These are phyloP conservation scores for Meriones unguiculatus DNA, from an alignment of 2,113 vertebrate genomes.

Conservation along the genomic window DNA sequence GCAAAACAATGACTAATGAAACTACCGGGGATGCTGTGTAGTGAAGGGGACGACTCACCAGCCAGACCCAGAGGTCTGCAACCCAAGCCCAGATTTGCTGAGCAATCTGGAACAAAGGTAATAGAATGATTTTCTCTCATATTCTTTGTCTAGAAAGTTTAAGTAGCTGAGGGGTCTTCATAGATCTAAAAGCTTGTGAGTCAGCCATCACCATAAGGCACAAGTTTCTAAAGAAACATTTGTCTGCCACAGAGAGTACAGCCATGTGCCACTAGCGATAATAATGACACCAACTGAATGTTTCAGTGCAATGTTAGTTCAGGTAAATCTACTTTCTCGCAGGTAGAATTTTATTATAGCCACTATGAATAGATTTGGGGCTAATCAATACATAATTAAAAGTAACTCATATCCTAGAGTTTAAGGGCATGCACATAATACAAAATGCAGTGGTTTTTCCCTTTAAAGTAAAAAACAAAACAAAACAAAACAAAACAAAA, in stretches of 20 bases:
- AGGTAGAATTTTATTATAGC: background rate
- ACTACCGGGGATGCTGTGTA: background rate
- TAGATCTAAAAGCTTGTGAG: background rate
- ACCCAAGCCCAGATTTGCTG: background rate
- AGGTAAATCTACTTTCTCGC: constrained; percentile 18
- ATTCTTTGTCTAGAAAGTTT: constrained; percentile 11
- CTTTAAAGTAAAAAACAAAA: background rate
- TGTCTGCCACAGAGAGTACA: background rate
- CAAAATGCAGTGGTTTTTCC: background rate
- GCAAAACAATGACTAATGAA: constrained; percentile 55
- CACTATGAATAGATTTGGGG: background rate
- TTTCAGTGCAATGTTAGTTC: background rate
- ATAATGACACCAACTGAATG: background rate
- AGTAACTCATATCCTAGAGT: background rate
- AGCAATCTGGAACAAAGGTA: constrained; percentile 22
- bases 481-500: background rate
- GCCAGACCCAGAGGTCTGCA: background rate
- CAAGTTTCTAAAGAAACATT: background rate
- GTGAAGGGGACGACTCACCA: background rate
- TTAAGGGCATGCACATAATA: background rate
- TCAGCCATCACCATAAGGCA: background rate
- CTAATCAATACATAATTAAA: background rate
- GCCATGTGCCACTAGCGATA: background rate
- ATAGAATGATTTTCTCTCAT: background rate
- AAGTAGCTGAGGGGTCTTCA: background rate